Conservation (phyloP, 1,140 invertebrate species). For the Ips nitidus region DNA sequence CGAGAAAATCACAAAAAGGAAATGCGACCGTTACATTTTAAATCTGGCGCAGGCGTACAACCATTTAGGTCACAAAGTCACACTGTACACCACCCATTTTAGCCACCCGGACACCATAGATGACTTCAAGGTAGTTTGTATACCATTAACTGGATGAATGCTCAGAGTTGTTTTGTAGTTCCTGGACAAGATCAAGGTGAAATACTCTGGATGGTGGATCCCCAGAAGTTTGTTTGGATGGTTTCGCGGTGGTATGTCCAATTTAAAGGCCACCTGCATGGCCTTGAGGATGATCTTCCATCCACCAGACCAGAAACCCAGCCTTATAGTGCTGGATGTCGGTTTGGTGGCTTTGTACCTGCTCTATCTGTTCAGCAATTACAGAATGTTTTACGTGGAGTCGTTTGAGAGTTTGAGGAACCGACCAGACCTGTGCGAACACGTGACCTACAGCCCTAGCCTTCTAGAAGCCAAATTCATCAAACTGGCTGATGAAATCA, state of each 20-base stretch:
- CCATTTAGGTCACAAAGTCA: constrained; percentile 41
- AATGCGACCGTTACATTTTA: constrained; percentile 44
- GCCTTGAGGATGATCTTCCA: constrained; percentile 40
- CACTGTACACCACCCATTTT: constrained; percentile 40
- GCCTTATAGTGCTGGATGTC: constrained; percentile 42
- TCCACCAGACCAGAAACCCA: constrained; percentile 39
- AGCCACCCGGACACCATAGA: constrained; percentile 38
- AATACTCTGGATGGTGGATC: constrained; percentile 43
- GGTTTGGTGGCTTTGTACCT: constrained; percentile 41
- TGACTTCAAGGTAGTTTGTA: constrained; percentile 39
- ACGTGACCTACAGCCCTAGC: constrained; percentile 36
- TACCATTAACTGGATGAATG: too few species aligned
- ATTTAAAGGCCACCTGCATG: constrained; percentile 39
- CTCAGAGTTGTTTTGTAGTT: constrained; percentile 13
- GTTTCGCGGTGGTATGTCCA: constrained; percentile 29
- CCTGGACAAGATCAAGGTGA: constrained; percentile 31
- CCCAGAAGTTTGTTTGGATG: constrained; percentile 37
- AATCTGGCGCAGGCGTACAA: constrained; percentile 42
- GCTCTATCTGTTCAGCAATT: constrained; percentile 38
- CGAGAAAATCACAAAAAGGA: constrained; percentile 42
- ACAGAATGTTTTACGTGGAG: constrained; percentile 41
- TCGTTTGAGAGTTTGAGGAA: constrained; percentile 39
- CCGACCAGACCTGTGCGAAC: constrained; percentile 36
- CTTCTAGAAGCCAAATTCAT: constrained; percentile 42
- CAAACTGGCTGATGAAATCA: constrained; percentile 42